phyloP scores from a whole-genome alignment of 2,113 vertebrate species.

The Argyrosomus japonicus region DNA sequence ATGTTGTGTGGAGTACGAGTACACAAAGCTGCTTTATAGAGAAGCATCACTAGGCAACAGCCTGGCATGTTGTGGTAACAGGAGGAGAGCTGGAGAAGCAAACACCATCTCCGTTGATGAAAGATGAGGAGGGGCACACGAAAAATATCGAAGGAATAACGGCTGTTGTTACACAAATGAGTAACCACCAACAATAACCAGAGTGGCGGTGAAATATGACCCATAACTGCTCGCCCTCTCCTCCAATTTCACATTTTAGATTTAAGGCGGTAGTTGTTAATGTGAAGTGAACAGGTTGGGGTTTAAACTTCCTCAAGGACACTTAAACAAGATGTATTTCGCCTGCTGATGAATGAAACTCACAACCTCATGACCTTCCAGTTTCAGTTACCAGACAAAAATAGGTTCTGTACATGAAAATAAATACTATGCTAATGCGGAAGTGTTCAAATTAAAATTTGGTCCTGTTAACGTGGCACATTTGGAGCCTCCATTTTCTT shows the following conservation, averaged over 20 bases:
- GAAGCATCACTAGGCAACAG: slow-evolving; percentile 62
- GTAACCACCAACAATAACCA: slow-evolving; percentile 37
- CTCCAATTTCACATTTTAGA: slow-evolving; percentile 13
- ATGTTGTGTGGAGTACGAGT: slow-evolving; percentile 35
- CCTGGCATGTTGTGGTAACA: slow-evolving; percentile 72
- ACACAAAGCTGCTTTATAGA: slow-evolving; percentile 55
- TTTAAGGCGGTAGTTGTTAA: neutral
- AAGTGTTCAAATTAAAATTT: neutral
- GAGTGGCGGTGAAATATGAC: slow-evolving; percentile 43
- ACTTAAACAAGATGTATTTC: neutral
- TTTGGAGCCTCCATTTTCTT: neutral
- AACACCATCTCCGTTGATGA: slow-evolving; percentile 50
- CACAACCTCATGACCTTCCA: neutral
- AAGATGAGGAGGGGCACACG: slow-evolving; percentile 40
- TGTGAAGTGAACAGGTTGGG: neutral
- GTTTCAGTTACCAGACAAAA: neutral
- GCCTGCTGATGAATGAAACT: neutral
- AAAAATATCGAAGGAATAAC: slow-evolving; percentile 9
- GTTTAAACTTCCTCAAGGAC: neutral
- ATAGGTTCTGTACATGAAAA: neutral
- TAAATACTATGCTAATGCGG: neutral
- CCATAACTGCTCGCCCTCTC: neutral
- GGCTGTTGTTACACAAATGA: slow-evolving; percentile 34
- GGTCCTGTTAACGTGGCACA: neutral
- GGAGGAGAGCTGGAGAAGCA: slow-evolving; percentile 64